Evolutionary conservation across 2,113 vertebrate genomes (phyloP).

Genomic region (Myotis brandtii): DNA sequence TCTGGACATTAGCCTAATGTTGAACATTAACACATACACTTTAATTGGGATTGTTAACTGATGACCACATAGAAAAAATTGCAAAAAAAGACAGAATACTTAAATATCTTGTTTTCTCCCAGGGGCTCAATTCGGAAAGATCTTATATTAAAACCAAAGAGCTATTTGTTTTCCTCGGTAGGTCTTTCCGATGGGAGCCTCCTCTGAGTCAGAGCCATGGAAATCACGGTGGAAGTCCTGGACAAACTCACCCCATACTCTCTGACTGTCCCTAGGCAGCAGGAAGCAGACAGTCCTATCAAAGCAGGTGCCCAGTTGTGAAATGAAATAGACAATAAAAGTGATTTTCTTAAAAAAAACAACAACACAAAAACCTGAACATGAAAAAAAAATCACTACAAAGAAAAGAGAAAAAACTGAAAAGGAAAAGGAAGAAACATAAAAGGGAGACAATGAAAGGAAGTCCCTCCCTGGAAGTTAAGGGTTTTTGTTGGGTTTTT

Average conservation of each 20-base stretch:
- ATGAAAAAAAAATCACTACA: slow-evolving; percentile 14
- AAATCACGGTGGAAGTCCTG: neutral
- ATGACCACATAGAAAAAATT: neutral
- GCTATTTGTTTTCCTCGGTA: neutral
- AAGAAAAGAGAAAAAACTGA: slow-evolving; percentile 48
- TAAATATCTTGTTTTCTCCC: neutral
- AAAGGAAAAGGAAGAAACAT: slow-evolving; percentile 66
- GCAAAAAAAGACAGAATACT: neutral
- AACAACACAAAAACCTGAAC: neutral
- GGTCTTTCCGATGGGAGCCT: neutral
- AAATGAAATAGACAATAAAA: slow-evolving; percentile 36
- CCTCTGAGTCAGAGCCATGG: neutral
- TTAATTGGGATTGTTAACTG: neutral
- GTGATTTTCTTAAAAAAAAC: neutral
- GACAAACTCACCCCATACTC: neutral
- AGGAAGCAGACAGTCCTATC: slow-evolving; percentile 33
- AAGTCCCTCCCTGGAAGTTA: slow-evolving; percentile 47
- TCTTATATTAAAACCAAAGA: neutral
- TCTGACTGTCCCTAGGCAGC: neutral
- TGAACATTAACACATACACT: slow-evolving; percentile 20
- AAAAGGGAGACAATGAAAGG: slow-evolving; percentile 64
- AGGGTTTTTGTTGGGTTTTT: neutral
- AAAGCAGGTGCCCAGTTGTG: slow-evolving; percentile 25
- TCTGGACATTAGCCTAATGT: neutral
- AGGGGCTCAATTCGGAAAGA: neutral